phyloP scores from a whole-genome alignment of 2,113 vertebrate genomes.

The Dermatemys mawii region DNA sequence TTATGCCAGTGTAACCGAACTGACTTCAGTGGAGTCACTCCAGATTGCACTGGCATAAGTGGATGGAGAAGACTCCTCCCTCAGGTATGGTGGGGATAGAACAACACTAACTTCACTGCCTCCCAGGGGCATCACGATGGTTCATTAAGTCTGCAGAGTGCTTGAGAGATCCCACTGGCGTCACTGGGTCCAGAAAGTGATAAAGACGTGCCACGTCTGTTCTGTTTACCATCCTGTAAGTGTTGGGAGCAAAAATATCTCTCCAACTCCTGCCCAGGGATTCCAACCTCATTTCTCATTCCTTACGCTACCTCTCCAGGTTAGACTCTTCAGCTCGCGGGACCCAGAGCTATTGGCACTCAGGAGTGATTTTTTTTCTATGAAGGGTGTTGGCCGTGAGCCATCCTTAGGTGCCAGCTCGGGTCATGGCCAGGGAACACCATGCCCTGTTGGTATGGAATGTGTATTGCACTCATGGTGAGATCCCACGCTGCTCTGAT shows the following conservation, averaged over 20 bases:
- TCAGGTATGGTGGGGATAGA: not conserved
- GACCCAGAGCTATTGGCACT: not conserved
- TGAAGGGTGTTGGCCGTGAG: not conserved
- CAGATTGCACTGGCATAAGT: not conserved
- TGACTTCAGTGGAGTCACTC: not conserved
- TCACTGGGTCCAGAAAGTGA: not conserved
- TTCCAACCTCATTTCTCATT: not conserved
- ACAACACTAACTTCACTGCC: not conserved
- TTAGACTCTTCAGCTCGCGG: not conserved
- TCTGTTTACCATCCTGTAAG: not conserved
- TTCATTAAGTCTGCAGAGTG: not conserved
- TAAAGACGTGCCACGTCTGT: not conserved
- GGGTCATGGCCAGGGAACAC: not conserved
- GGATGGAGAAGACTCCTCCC: not conserved
- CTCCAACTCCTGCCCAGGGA: not conserved
- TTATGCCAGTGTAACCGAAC: not conserved
- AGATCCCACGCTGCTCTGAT: not conserved
- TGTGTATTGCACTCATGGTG: not conserved
- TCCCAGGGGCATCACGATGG: not conserved
- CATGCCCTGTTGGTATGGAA: accelerated
- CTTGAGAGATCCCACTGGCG: not conserved
- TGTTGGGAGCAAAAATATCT: not conserved
- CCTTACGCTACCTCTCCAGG: not conserved
- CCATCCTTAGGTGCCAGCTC: not conserved
- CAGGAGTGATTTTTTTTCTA: not conserved